Conservation (phyloP, 2,113 vertebrate genomes). For the Egretta garzetta region DNA sequence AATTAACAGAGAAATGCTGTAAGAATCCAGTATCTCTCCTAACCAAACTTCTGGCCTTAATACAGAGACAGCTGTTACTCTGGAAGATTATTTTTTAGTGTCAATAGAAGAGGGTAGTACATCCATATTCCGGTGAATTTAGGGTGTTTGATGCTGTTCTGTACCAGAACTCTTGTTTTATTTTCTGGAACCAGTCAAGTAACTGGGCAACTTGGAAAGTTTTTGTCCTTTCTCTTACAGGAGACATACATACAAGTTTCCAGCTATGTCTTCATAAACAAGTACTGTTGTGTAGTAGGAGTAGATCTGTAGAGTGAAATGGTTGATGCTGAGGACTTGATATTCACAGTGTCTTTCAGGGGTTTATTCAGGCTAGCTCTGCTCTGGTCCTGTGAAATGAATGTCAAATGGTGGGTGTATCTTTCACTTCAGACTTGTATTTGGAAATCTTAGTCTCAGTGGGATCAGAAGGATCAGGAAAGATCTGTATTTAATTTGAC, state of each 20-base stretch:
- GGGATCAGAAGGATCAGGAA: background rate
- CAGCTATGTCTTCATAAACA: background rate
- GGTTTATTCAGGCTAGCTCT: background rate
- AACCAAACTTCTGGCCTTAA: background rate
- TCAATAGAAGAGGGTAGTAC: background rate
- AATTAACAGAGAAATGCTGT: background rate
- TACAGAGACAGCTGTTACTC: background rate
- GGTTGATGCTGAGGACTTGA: background rate
- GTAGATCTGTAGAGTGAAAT: background rate
- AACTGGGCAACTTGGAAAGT: background rate
- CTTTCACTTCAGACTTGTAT: background rate
- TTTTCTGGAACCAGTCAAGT: background rate
- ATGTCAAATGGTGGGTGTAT: background rate
- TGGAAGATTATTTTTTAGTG: background rate
- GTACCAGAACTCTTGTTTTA: background rate
- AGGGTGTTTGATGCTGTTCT: background rate
- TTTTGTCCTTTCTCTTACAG: background rate
- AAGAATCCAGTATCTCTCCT: background rate
- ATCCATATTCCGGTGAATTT: background rate
- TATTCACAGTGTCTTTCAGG: background rate
- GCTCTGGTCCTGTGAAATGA: background rate
- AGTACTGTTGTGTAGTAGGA: background rate
- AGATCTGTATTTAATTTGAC: background rate
- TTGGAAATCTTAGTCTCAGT: background rate
- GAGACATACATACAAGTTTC: background rate